Evolutionary conservation across 2,888 invertebrate species (phyloP).

Genomic region (Blomia tropicalis): DNA sequence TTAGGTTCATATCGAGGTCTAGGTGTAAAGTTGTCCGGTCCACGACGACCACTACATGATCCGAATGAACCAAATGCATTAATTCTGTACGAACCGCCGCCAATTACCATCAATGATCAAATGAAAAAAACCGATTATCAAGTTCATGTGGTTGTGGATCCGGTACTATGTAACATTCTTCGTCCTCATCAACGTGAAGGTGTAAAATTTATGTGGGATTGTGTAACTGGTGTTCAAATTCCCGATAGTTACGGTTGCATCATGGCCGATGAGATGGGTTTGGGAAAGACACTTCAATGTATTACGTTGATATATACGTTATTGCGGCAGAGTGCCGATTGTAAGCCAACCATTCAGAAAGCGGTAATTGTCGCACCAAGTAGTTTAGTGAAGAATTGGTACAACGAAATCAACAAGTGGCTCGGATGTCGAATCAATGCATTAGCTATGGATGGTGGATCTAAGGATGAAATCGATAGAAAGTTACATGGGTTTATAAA

Average conservation of each 20-base stretch:
- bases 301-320: conserved; percentile 89
- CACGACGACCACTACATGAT: conserved; percentile 62
- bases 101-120: conserved; percentile 66
- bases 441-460: conserved; percentile 38
- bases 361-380: conserved; percentile 91
- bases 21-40: conserved; percentile 52
- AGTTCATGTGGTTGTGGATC: conserved; percentile 96
- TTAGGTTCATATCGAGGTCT: conserved; percentile 53
- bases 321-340: conserved; percentile 76
- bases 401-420: conserved; percentile 96
- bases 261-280: conserved; percentile 94
- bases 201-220: conserved; percentile 97
- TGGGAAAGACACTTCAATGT: conserved; percentile 95
- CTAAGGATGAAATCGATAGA: conserved; percentile 64
- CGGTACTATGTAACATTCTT: conserved; percentile 66
- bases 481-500: conserved; percentile 40
- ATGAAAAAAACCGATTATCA: conserved; percentile 48
- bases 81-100: conserved; percentile 67
- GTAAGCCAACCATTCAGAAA: conserved; percentile 73
- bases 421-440: conserved; percentile 66
- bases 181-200: conserved; percentile 97
- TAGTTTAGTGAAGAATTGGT: conserved; percentile 97
- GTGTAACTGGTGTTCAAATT: conserved; percentile 80
- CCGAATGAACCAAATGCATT: conserved; percentile 80
- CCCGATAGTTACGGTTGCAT: conserved; percentile 80